Evolutionary conservation across 2,888 invertebrate species (phyloP).

Genomic region (Bedellia somnulentella): DNA sequence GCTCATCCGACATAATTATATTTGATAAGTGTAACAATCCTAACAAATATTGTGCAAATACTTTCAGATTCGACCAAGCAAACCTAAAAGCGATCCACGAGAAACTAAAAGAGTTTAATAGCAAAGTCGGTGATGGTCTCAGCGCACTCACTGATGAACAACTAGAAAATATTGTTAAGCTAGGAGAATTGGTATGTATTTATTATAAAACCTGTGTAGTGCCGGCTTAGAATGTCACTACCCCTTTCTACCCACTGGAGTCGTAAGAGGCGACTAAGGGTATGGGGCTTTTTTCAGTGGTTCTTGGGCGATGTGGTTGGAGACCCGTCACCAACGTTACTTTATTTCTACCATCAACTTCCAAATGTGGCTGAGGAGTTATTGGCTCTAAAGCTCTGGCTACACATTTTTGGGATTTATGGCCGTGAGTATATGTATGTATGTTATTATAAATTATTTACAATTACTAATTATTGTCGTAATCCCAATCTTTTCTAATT

Average conservation of each 20-base stretch:
- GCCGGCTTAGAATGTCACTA: neutral
- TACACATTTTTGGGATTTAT: too few relatives aligned
- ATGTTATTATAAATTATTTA: too few relatives aligned
- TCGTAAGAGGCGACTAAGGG: neutral
- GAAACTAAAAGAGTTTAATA: slow-evolving; percentile 75
- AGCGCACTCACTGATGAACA: slow-evolving; percentile 56
- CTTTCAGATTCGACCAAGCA: slow-evolving; percentile 74
- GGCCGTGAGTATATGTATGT: too few relatives aligned
- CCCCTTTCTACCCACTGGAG: neutral
- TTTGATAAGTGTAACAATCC: too few relatives aligned
- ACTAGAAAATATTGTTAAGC: slow-evolving; percentile 64
- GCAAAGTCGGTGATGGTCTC: slow-evolving; percentile 53
- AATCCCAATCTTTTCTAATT: too few relatives aligned
- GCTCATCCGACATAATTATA: too few relatives aligned
- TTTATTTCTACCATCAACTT: too few relatives aligned
- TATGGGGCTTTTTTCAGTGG: neutral
- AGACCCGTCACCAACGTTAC: neutral
- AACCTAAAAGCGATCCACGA: slow-evolving; percentile 74
- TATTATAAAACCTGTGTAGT: neutral
- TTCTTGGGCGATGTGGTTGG: neutral
- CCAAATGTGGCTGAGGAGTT: too few relatives aligned
- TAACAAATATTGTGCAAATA: too few relatives aligned
- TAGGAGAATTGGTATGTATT: slow-evolving; percentile 56
- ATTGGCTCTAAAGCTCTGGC: too few relatives aligned
- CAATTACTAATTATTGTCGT: too few relatives aligned